Percentiles rank a stretch among this genome's conserved stretches.
These are phyloP conservation scores for Byasa hedistus DNA, from an alignment of 2,888 invertebrate genomes.

Conservation along the genomic window DNA sequence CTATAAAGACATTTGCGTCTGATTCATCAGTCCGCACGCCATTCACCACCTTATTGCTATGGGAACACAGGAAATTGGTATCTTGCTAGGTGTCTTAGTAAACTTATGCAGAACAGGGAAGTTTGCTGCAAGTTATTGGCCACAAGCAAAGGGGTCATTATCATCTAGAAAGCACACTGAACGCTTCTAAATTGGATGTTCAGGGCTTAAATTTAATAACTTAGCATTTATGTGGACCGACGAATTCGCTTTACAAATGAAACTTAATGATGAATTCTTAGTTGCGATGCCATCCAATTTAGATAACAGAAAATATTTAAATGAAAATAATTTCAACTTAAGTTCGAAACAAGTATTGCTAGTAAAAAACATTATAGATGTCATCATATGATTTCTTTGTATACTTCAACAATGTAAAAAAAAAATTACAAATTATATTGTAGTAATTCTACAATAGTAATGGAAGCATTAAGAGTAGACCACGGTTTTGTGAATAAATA, in stretches of 20 bases:
- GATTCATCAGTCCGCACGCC: constrained; percentile 32
- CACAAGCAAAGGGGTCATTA: constrained; percentile 63
- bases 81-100: constrained; percentile 10
- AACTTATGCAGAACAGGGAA: constrained; percentile 40
- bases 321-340: background rate
- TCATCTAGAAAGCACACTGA: constrained; percentile 59
- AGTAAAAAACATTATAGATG: too few relatives aligned
- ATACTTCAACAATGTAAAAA: too few relatives aligned
- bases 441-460: constrained; percentile 35
- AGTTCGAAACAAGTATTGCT: too few relatives aligned
- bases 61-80: constrained; percentile 28
- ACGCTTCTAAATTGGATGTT: constrained; percentile 60
- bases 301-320: background rate
- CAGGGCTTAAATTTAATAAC: constrained; percentile 60
- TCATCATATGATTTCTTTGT: too few relatives aligned
- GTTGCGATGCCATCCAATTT: background rate
- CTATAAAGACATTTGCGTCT: constrained; percentile 41
- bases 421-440: constrained; percentile 34
- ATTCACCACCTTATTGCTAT: constrained; percentile 39
- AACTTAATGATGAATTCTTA: background rate
- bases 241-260: background rate
- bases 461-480: constrained; percentile 37
- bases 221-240: constrained; percentile 42
- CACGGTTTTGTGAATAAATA: constrained; percentile 51
- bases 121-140: constrained; percentile 68